phyloP scores from a whole-genome alignment of 2,113 vertebrate genomes.

The Pionites leucogaster region DNA sequence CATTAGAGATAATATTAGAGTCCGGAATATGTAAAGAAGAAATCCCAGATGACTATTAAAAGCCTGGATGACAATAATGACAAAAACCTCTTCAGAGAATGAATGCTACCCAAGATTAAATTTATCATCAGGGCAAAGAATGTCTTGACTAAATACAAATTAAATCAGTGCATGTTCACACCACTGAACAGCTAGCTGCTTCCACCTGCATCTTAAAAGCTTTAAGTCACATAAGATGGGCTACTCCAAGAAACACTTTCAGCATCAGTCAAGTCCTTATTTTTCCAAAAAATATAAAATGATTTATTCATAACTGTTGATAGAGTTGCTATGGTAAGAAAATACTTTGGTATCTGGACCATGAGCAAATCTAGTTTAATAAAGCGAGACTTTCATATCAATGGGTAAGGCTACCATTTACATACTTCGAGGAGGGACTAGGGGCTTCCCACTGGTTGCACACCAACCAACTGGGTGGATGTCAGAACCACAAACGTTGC shows the following conservation, averaged over 20 bases:
- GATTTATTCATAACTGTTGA: not conserved
- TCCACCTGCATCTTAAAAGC: not conserved
- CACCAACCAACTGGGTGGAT: constrained; percentile 98
- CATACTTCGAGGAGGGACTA: constrained; percentile 93
- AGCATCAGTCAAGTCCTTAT: not conserved
- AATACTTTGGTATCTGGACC: not conserved
- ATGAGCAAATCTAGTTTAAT: not conserved
- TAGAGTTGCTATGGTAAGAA: not conserved
- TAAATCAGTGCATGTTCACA: not conserved
- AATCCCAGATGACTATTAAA: constrained; percentile 38
- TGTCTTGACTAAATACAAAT: not conserved
- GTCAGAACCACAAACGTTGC: constrained; percentile 91
- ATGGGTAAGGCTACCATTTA: not conserved
- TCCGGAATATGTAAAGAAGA: constrained; percentile 51
- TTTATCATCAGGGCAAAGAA: not conserved
- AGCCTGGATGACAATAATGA: constrained; percentile 6
- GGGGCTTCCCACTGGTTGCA: constrained; percentile 92
- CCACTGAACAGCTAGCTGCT: not conserved
- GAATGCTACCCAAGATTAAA: not conserved
- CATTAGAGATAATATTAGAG: not conserved
- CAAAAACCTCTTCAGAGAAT: constrained; percentile 28
- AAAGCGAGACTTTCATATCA: not conserved
- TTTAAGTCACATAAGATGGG: not conserved
- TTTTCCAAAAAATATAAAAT: not conserved
- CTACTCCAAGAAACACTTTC: not conserved